These are phyloP conservation scores for Aphelenchoides fujianensis DNA, from an alignment of 1,140 invertebrate species.

Conservation along the genomic window DNA sequence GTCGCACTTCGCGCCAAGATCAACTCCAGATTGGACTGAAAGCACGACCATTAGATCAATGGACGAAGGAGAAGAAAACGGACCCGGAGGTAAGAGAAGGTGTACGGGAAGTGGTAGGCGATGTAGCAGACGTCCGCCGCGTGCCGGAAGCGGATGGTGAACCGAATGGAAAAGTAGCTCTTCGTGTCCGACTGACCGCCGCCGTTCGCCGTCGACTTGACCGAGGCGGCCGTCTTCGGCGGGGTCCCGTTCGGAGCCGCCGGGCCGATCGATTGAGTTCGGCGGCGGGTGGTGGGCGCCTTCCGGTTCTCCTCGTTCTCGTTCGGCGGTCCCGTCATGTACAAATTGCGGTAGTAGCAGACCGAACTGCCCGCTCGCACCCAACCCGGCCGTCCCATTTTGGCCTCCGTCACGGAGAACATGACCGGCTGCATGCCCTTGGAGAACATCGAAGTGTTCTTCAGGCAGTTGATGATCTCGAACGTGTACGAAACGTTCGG, in stretches of 20 bases:
- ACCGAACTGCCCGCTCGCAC: constrained; percentile 73
- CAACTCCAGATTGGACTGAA: constrained; percentile 69
- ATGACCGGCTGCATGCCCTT: constrained; percentile 87
- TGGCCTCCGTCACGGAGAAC: constrained; percentile 75
- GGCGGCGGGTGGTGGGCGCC: neutral
- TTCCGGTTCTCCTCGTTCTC: constrained; percentile 28
- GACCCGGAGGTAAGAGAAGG: constrained; percentile 77
- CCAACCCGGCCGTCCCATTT: constrained; percentile 72
- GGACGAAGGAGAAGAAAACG: constrained; percentile 34
- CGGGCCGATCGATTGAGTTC: constrained; percentile 14
- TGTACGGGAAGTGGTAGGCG: constrained; percentile 94
- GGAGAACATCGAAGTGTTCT: constrained; percentile 83
- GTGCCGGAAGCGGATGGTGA: constrained; percentile 85
- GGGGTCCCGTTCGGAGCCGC: neutral
- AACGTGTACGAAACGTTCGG: constrained; percentile 74
- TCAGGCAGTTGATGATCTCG: constrained; percentile 86
- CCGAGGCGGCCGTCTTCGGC: constrained; percentile 10
- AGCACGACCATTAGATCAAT: constrained; percentile 62
- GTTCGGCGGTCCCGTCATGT: constrained; percentile 52
- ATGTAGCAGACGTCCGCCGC: constrained; percentile 85
- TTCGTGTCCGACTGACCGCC: constrained; percentile 62
- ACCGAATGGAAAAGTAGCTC: constrained; percentile 81
- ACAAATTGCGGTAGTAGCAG: constrained; percentile 73
- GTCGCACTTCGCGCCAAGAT: constrained; percentile 27
- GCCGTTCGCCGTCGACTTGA: constrained; percentile 54